Conservation (phyloP, 2,888 invertebrate genomes). For the Cephonodes hylas region DNA sequence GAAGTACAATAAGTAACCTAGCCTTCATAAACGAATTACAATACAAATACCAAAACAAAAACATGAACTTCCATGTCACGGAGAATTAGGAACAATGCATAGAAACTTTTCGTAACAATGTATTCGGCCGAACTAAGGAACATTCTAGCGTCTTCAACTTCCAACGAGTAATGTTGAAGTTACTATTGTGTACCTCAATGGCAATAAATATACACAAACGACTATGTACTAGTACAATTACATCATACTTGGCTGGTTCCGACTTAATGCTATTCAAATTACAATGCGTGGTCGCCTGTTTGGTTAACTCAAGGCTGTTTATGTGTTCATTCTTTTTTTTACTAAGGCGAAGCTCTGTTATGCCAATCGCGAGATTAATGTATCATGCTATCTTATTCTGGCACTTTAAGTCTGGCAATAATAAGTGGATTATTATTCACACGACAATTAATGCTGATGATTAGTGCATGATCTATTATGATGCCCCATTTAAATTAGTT, state of each 20-base stretch:
- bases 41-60: not conserved
- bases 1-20: too few species aligned
- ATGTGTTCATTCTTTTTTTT: not conserved
- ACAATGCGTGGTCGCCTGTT: not conserved
- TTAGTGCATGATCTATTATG: too few species aligned
- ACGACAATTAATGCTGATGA: too few species aligned
- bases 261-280: not conserved
- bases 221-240: not conserved
- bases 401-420: too few species aligned
- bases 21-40: too few species aligned
- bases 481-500: too few species aligned
- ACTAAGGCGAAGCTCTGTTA: too few species aligned
- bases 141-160: not conserved
- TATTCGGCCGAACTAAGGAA: not conserved
- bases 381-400: too few species aligned
- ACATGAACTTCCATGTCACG: not conserved
- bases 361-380: too few species aligned
- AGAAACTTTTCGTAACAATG: too few species aligned
- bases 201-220: not conserved
- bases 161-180: not conserved
- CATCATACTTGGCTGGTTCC: not conserved
- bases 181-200: not conserved
- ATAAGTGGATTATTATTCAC: too few species aligned
- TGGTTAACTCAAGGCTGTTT: not conserved
- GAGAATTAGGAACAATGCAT: not conserved